Base-by-base conservation (phyloP, 2,888 invertebrate species). In the Brassicogethes aeneus region DNA sequence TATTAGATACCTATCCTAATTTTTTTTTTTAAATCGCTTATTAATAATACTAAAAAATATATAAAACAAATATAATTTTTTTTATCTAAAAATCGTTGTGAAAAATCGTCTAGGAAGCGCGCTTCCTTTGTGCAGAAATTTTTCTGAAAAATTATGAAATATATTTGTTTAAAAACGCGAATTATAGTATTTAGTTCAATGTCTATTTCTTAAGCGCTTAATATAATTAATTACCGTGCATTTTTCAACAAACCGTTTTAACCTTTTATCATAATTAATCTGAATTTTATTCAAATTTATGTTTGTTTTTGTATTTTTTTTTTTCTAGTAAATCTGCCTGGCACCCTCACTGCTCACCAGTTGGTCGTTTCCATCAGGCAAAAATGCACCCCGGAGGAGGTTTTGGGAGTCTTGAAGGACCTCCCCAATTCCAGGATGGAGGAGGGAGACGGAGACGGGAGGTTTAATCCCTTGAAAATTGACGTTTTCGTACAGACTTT, bases 401-500 rank as follows among this genome's bases (percentile, higher is more conserved):
- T 90, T 0, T 68, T 93, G 32, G 83, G 82, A 53, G 82, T 93
- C 5, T 71, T 96, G 15, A 85, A 90, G 47, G 90, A 92, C 45
- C 71, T 94, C 31, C 92, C 93, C 31, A 86, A 86, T 64, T 85
- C 85, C 0, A 70, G 81, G 15, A 80, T 82, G 16, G 86, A 85
- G 48, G 85, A 85, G 29, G 23, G 23, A 5, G 82, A 82, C 46
- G 79, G 78, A 41, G 79, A 82, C 36, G 78, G 80, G 36, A 76
- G 83, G 2, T 90, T 88, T 66, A 93, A 94, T 72, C 90, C 93
- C 0, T 69, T 94, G 37, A 93, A 94, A 71, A 94, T 99, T 38
- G 95, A 96, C 61, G 91, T 97, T 0, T 96, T 96, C 62, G 90
- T 93, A n/a, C 93, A 95, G 62, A 93, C 93, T 0, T 66, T 99